Conservation (phyloP, 1,140 invertebrate genomes). For the Drosophila asahinai region DNA sequence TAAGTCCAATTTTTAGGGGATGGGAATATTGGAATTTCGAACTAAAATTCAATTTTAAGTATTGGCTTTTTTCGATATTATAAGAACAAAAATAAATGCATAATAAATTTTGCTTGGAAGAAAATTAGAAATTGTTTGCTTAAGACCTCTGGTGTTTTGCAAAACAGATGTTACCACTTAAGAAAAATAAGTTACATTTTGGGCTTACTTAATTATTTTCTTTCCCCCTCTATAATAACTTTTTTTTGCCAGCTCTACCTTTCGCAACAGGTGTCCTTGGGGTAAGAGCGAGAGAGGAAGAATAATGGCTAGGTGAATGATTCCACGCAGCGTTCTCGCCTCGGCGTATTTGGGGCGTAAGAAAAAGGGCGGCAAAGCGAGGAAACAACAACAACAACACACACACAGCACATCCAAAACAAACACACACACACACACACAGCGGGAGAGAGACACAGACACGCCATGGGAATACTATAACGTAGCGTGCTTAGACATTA, state of each 20-base stretch:
- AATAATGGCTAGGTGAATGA: slow-evolving; percentile 23
- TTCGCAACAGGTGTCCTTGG: slow-evolving; percentile 35
- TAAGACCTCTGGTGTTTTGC: no score
- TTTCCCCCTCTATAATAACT: not conserved
- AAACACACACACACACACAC: slow-evolving; percentile 14
- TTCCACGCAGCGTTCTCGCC: slow-evolving; percentile 4
- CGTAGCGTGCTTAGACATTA: slow-evolving; percentile 35
- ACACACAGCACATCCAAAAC: slow-evolving; percentile 14
- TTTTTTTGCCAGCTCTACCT: not conserved
- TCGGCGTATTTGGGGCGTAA: slow-evolving; percentile 8
- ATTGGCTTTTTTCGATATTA: no score
- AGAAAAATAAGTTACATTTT: no score
- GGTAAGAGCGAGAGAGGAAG: not conserved
- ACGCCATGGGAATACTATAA: slow-evolving; percentile 8
- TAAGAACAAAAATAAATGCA: no score
- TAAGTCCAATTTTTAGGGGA: no score
- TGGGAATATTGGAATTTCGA: no score
- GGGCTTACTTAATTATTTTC: no score
- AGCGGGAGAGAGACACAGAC: slow-evolving; percentile 1
- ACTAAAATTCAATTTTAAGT: no score
- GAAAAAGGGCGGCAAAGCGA: slow-evolving; percentile 41
- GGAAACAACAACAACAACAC: slow-evolving; percentile 19
- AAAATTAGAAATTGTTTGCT: no score
- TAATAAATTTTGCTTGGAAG: no score
- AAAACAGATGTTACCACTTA: no score